Evolutionary conservation across 2,113 vertebrate species (phyloP), one percentile per base, ranked within the genome.

Genomic region (Aix galericulata): DNA sequence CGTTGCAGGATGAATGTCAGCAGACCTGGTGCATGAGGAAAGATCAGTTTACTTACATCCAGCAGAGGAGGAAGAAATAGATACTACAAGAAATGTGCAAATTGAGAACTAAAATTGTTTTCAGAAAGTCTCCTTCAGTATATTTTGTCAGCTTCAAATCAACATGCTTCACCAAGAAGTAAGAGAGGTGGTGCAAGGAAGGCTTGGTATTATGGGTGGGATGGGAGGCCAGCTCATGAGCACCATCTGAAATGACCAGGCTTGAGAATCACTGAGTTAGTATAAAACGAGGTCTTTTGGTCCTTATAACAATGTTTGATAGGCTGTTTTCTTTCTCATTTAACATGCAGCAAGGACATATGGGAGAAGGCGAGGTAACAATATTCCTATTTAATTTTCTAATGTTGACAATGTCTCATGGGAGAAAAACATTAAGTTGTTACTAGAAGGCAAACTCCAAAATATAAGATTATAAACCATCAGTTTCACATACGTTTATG

Each of bases 261-360:
- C 94, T 96, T 56, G 73, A 97, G 95, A 96, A 82, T 88, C 96
- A 91, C 95, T 50, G 71, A 97, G 94, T 86, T 94, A 93, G 92
- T 79, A 44, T 96, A 88, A 97, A 96, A 96, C 58, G 69, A 95
- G 91, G 83, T 97, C 95, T 96, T 95, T 94, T 98, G 96, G 97
- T 97, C 97, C 95, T 97, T 97, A 95, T 98, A 98, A 98, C 98
- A 96, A 98, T 98, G 97, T 98, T 98, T 98, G 98, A 98, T 98
- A 98, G 98, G 98, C 96, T 98, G 92, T 98, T 98, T 98, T 98
- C 98, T 98, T 98, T 98, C 98, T 98, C 98, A 98, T 99, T 99
- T 99, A 98, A 98, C 98, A 99, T 98, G 99, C 99, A 99, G 99
- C 99, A 95, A 99, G 99, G 98, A 99, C 99, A 98, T 99, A 99